Evolutionary conservation across 2,113 vertebrate genomes (phyloP), one percentile per base, ranked within the genome.

Genomic region (Pteropus alecto): DNA sequence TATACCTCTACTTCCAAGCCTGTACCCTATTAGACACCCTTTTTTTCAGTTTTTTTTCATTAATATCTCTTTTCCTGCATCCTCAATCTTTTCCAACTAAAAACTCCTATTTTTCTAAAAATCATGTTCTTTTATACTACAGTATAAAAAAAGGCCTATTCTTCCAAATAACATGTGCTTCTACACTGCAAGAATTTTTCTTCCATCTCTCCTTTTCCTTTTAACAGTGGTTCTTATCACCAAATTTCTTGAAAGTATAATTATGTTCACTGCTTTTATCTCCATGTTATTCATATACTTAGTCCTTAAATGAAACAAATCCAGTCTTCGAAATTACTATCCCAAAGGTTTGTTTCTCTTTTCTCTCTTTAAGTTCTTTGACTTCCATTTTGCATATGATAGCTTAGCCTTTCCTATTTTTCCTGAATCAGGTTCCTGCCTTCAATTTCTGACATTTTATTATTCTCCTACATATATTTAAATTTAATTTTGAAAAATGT

Each of bases 401-500:
- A 81, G 19, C 30, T 81, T 46, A 84, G 18, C 24, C 38, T 89
- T 89, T n/a, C 60, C 18, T 56, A 43, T 56, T 93, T 90, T 96
- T 51, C 43, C 70, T 77, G 46, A 95, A 73, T 79, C 24, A 22
- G 35, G 22, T 83, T 91, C 51, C 54, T 93, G 43, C 6, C 43
- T 96, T 88, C 41, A 89, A 21, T 92, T 86, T 95, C 16, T 81
- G 78, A 71, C 10, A 88, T 88, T 76, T 46, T 67, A 71, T 56
- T 94, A 89, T 85, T 51, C 19, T 90, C 35, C 76, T 94, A 93
- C 56, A 48, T 51, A 41, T 43, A 54, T 76, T 97, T 71, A 86
- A 86, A 92, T 77, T 60, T 87, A 95, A 96, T 90, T 97, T 71
- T 86, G 24, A 65, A 96, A 87, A 61, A 22, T 68, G 7, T 86